These are phyloP conservation scores for Papilio machaon DNA, from an alignment of 1,140 invertebrate species.

Conservation along the genomic window DNA sequence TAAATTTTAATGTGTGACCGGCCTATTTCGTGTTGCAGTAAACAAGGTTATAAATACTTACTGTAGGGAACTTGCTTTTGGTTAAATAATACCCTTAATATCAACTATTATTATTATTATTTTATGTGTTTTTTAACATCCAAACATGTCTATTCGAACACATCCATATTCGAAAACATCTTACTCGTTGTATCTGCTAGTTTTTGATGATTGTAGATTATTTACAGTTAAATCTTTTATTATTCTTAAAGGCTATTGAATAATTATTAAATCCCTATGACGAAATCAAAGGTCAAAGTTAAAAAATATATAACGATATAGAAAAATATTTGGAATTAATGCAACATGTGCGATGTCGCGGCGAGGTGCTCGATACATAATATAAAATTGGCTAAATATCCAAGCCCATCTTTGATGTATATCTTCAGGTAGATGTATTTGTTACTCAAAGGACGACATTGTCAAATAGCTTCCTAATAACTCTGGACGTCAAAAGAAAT, in stretches of 20 bases:
- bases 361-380: not conserved
- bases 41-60: slow-evolving; percentile 17
- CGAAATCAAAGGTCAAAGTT: not conserved
- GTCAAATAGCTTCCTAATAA: slow-evolving; percentile 40
- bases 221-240: too few relatives aligned
- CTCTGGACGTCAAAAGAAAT: slow-evolving; percentile 46
- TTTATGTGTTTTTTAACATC: not conserved
- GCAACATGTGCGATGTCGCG: not conserved
- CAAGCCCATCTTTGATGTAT: not conserved
- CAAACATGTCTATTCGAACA: not conserved
- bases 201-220: too few relatives aligned
- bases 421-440: not conserved
- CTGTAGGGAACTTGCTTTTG: not conserved
- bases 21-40: slow-evolving; percentile 24
- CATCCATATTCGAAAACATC: not conserved
- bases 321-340: not conserved
- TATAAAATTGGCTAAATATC: not conserved
- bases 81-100: not conserved
- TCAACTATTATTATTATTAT: too few relatives aligned
- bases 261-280: too few relatives aligned
- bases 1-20: slow-evolving; percentile 25
- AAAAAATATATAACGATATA: not conserved
- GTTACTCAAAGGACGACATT: slow-evolving; percentile 15
- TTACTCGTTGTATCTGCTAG: not conserved
- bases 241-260: too few relatives aligned